Evolutionary conservation across 1,140 invertebrate species (phyloP), one percentile per base, ranked within the genome.

Genomic region (Drosophila serrata): DNA sequence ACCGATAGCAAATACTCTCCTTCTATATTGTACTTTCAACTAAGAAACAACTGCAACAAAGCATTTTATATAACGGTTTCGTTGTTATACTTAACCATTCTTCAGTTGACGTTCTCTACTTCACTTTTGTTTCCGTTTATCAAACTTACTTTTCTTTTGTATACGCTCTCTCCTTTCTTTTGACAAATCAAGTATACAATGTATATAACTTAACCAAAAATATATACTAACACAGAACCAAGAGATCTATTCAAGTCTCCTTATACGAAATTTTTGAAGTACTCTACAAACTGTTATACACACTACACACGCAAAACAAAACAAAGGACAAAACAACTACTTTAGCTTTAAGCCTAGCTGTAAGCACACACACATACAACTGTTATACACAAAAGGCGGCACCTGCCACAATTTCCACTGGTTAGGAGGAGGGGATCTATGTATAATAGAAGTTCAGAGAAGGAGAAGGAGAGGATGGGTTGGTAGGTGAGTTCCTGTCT

Each of bases 161-260:
- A 73, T 77, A 53, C 74, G 46, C 61, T 58, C 37, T 76, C 9
- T 55, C 29, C 33, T 85, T 51, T 53, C 53, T 39, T 87, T 56
- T 61, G 62, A 75, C 62, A 70, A 59, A 61, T 42, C 39, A 59
- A 70, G 78, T 58, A 40, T 64, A 55, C 35, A 48, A 58, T 72
- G 67, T 78, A 70, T 79, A 72, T 65, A 65, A 74, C 79, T 87
- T 74, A 85, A 90, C 73, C 43, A 79, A 76, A 67, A 62, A 70
- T 53, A 70, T 90, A 67, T 88, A 88, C 85, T 81, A 87, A 87
- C 82, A 88, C 75, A 68, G 68, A 67, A 78, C 39, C 40, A 74
- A 65, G 53, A 72, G 33, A 72, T 67, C 37, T 67, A 72, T 73
- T 46, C 39, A 58, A 57, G 12, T 37, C 35, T 43, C 40, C 24